Percentiles rank a stretch among this genome's conserved stretches.
Conservation (phyloP, 2,888 invertebrate species). For the Hirtodrosophila cameraria region DNA sequence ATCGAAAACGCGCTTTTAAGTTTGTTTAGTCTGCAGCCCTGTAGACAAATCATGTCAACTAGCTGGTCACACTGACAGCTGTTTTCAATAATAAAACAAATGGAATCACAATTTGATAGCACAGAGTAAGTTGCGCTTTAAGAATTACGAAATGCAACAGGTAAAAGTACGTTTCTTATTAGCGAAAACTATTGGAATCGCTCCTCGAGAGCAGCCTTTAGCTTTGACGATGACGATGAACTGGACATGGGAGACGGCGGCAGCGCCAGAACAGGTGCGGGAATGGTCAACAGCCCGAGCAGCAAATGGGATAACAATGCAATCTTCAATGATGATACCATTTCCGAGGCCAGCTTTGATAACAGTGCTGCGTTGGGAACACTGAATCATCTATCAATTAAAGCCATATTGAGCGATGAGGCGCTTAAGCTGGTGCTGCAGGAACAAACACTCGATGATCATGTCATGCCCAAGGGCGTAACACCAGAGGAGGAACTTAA, state of each 20-base stretch:
- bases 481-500: constrained; percentile 83
- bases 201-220: constrained; percentile 89
- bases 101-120: constrained; percentile 54
- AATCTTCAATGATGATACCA: constrained; percentile 80
- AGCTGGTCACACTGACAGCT: constrained; percentile 41
- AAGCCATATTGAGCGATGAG: constrained; percentile 80
- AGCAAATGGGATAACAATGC: constrained; percentile 58
- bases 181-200: constrained; percentile 92
- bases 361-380: constrained; percentile 66
- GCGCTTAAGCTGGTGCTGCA: constrained; percentile 77
- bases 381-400: constrained; percentile 81
- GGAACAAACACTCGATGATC: constrained; percentile 80
- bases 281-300: constrained; percentile 23
- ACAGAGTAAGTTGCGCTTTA: constrained; percentile 30
- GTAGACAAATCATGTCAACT: background rate
- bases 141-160: background rate
- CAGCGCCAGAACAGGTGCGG: constrained; percentile 10
- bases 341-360: constrained; percentile 83
- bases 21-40: background rate
- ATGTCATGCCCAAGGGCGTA: constrained; percentile 79
- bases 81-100: constrained; percentile 25
- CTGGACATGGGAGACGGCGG: constrained; percentile 18
- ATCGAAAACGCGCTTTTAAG: too few species aligned
- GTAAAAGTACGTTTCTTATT: constrained; percentile 76
- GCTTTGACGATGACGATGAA: constrained; percentile 92